A percentile compares a stretch with the other conserved stretches of the same genome.
Conservation (phyloP, 2,797 vertebrate species). For the Sparus aurata region DNA sequence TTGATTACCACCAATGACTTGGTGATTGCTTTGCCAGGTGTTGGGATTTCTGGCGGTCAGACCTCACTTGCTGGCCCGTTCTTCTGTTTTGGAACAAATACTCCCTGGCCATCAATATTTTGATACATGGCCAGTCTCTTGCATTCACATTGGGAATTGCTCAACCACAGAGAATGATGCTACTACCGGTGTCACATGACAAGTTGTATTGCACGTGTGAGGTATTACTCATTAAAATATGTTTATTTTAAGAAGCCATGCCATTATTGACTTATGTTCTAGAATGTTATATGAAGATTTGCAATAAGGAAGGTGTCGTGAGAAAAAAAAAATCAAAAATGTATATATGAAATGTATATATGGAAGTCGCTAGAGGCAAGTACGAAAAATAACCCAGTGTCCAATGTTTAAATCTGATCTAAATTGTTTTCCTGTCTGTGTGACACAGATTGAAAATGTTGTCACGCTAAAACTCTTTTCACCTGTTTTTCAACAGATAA, state of each 20-base stretch:
- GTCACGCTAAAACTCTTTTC: no score
- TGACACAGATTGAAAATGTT: no score
- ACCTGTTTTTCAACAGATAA: no score
- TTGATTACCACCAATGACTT: slow-evolving; percentile 63
- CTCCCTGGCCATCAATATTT: slow-evolving; percentile 44
- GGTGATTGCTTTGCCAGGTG: slow-evolving; percentile 70
- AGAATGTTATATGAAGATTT: not conserved
- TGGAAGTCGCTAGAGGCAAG: no score
- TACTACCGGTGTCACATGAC: slow-evolving; percentile 36
- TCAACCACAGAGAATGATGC: slow-evolving; percentile 31
- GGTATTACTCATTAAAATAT: slow-evolving; percentile 3
- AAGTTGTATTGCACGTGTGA: slow-evolving; percentile 16
- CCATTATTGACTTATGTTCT: not conserved
- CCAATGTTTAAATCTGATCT: no score
- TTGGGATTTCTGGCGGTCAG: slow-evolving; percentile 54
- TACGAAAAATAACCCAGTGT: no score
- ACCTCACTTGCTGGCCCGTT: slow-evolving; percentile 45
- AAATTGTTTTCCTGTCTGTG: no score
- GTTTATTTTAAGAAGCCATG: slow-evolving; percentile 2
- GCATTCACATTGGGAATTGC: slow-evolving; percentile 40
- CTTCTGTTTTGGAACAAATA: slow-evolving; percentile 58
- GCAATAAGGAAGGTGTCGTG: not conserved
- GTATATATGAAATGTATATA: not conserved
- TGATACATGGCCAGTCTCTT: slow-evolving; percentile 38
- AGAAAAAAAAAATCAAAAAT: not conserved